Evolutionary conservation across 1,140 invertebrate genomes (phyloP), one percentile per base, ranked within the genome.

Genomic region (Himalopsyche phryganea): DNA sequence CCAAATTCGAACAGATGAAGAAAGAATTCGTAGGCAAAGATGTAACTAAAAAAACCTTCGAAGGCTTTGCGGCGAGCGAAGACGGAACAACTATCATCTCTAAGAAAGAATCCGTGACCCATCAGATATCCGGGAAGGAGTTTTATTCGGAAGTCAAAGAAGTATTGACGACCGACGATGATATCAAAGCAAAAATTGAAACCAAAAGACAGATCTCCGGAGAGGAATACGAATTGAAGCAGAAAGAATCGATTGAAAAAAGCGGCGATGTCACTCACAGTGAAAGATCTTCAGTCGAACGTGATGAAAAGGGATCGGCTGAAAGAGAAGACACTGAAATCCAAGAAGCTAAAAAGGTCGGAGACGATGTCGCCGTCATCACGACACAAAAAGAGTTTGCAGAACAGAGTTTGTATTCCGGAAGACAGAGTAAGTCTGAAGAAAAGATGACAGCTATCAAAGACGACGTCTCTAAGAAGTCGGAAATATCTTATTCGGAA

Each of bases 401-500:
- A 6, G 75, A 77, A 60, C 74, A 77, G 67, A 73, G 75, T 4
- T 64, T 78, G 14, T 78, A 78, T 50, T 69, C 71, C 28, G 76
- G 76, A 20, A 67, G 76, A 58, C 75, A 79, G 65, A 76, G 73
- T 11, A 78, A 78, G 65, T 79, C 76, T 19, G 76, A 79, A 68
- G 76, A 79, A 66, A 72, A 68, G 66, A 77, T 79, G 75, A 76
- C 75, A 13, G 71, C 75, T 11, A 58, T 79, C 1, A 77, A 74
- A 68, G 76, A 79, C 61, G 76, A 79, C 57, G 61, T 76, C 13
- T 75, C 73, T 50, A 79, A 75, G 61, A 76, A 74, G 65, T 67
- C 73, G 49, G 76, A 79, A 67, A 67, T 79, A 2, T 77, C 77
- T 67, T 77, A 77, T 45, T 79, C 76, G 0, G 76, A 79, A 69